phyloP scores from a whole-genome alignment of 2,888 invertebrate species.

The Tanypteryx hageni region DNA sequence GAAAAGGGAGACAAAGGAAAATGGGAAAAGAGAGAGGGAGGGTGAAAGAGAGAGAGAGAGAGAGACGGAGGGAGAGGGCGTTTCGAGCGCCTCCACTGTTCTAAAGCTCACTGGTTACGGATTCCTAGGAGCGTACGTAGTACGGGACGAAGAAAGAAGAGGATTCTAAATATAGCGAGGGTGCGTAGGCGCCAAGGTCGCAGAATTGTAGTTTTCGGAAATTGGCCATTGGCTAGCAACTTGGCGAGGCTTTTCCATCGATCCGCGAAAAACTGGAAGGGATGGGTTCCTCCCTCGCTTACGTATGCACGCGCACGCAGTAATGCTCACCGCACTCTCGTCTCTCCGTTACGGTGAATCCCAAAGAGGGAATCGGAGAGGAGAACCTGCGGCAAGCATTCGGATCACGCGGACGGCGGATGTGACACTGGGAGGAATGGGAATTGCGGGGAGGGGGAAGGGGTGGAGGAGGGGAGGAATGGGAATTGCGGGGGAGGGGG shows the following conservation, averaged over 20 bases:
- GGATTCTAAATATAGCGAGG: slow-evolving; percentile 46
- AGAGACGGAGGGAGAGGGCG: slow-evolving; percentile 10
- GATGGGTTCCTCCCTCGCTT: neutral
- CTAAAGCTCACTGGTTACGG: slow-evolving; percentile 31
- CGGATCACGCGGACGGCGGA: slow-evolving; percentile 43
- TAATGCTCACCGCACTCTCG: neutral
- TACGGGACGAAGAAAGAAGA: neutral
- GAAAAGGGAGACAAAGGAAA: no score
- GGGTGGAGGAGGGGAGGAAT: neutral
- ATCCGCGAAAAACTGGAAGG: neutral
- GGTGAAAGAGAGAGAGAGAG: slow-evolving; percentile 67
- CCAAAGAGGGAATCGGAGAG: neutral
- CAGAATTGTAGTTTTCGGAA: slow-evolving; percentile 22
- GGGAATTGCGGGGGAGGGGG: neutral
- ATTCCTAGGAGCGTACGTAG: slow-evolving; percentile 23
- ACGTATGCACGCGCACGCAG: neutral
- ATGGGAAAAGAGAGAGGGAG: no score
- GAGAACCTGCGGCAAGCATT: slow-evolving; percentile 10
- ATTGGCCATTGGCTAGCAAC: slow-evolving; percentile 29
- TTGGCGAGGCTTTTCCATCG: slow-evolving; percentile 19
- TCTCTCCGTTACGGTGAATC: no score
- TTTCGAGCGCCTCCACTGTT: slow-evolving; percentile 37
- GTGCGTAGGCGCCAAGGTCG: slow-evolving; percentile 55
- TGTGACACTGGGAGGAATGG: neutral
- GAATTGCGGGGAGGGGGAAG: neutral